These are phyloP conservation scores for Sardinella longiceps DNA, from an alignment of 2,797 vertebrate species.

Conservation along the genomic window DNA sequence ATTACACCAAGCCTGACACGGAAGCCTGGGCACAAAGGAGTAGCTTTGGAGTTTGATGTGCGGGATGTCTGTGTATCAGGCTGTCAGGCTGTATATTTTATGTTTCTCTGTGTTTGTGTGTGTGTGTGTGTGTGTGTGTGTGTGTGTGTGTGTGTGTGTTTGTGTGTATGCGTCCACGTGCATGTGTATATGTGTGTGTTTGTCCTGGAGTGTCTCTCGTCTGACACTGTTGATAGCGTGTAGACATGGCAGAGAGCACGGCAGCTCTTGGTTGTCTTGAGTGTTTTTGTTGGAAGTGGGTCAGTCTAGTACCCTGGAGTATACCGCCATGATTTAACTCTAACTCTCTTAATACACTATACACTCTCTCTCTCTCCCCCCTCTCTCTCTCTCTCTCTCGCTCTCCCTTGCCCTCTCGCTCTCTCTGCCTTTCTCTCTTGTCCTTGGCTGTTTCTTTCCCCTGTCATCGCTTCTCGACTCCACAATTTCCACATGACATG, in stretches of 20 bases:
- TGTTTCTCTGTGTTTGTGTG: no score
- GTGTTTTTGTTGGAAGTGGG: conserved; percentile 22
- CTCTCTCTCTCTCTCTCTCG: background rate
- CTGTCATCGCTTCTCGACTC: background rate
- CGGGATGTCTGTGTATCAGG: background rate
- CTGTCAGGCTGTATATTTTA: conserved; percentile 11
- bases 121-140: background rate
- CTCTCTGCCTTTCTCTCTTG: conserved; percentile 46
- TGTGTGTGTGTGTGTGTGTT: background rate
- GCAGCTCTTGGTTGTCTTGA: conserved; percentile 6
- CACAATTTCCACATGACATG: conserved; percentile 18
- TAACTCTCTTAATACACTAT: conserved; percentile 1
- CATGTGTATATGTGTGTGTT: background rate
- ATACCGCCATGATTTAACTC: conserved; percentile 21
- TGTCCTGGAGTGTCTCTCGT: background rate
- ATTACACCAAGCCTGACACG: background rate
- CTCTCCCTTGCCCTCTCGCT: background rate
- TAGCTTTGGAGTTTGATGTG: background rate
- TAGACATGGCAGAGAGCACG: background rate
- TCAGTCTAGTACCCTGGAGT: conserved; percentile 18
- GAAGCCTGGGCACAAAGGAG: background rate
- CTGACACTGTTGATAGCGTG: background rate
- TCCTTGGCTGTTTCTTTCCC: background rate
- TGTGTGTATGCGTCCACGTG: background rate
- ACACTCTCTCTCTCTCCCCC: background rate